phyloP scores from a whole-genome alignment of 2,797 vertebrate species.

The Pseudochirops corinnae region DNA sequence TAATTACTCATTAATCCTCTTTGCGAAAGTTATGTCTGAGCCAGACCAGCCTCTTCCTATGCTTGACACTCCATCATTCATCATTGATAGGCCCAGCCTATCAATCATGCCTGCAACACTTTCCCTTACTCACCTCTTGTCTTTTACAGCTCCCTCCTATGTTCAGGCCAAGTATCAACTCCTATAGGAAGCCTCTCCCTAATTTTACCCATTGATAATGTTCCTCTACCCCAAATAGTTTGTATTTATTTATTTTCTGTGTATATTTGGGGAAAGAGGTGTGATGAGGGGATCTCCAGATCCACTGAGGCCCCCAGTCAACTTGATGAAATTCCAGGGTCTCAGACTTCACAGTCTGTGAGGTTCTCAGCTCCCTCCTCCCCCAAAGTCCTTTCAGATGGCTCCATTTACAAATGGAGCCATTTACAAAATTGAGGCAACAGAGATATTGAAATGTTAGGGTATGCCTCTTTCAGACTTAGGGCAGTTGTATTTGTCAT shows the following conservation, averaged over 20 bases:
- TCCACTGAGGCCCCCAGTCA: neutral
- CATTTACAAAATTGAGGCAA: neutral
- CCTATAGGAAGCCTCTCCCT: neutral
- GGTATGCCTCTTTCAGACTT: neutral
- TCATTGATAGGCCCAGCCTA: too few species aligned
- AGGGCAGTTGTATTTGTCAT: neutral
- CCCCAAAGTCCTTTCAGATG: neutral
- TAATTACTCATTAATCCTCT: too few species aligned
- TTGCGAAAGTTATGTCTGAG: too few species aligned
- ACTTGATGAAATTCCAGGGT: neutral
- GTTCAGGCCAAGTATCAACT: neutral
- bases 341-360: neutral
- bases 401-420: neutral
- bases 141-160: neutral
- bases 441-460: neutral
- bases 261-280: neutral
- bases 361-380: neutral
- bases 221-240: neutral
- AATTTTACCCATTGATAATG: neutral
- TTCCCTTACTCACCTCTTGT: too few species aligned
- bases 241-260: neutral
- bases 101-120: too few species aligned
- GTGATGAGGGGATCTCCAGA: neutral
- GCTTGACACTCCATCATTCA: too few species aligned
- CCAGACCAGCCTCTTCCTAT: too few species aligned